Base-by-base conservation (phyloP, 2,797 vertebrate species). In the Natrix natrix region DNA sequence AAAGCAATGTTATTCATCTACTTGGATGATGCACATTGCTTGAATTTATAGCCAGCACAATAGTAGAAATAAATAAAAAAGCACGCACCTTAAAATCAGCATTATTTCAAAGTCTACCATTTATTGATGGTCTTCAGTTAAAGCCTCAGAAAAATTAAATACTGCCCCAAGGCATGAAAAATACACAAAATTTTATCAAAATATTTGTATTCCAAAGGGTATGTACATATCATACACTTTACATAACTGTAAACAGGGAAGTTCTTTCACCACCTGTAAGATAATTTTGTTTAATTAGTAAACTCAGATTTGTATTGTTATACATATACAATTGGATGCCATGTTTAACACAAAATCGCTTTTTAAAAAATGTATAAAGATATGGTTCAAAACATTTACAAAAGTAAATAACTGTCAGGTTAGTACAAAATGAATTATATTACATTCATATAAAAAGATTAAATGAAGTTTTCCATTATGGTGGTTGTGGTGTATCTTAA, bases 161-260 rank as follows among this genome's bases (percentile, higher is more conserved):
- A 98, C 94, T 94, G 95, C 92, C 96, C 97, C 94, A 26, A 96
- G 94, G 97, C 97, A 97, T 97, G 97, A 98, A 98, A 97, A 98
- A 98, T 97, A 97, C 97, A 97, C 97, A 96, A 97, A 96, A 97
- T 97, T 97, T 97, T 98, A 98, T 94, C 97, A 98, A 98, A 98
- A 98, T 98, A 98, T 97, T 97, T 97, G 97, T 97, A 97, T 97
- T 98, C 96, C 97, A 97, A 97, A 96, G 97, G 97, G 97, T 98
- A 98, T 98, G 94, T 98, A 98, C 98, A 98, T 98, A 98, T 97
- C 93, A 98, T 98, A 98, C 98, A 98, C 97, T 98, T 98, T 98
- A 98, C 97, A 96, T 97, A 96, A 94, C 97, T 96, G 97, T 93
- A 91, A 96, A 96, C 95, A 95, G 93, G 92, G 14, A 94, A 95